These are phyloP conservation scores for Bombyx mori DNA, from an alignment of 1,140 invertebrate species.

Conservation along the genomic window ASM3026992v2 NC_085123.1:15656501-15657000, in stretches of 20 bases:
- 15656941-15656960: slow-evolving; percentile 68
- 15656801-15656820: slow-evolving; percentile 4
- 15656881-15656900: too few relatives aligned
- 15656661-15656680: slow-evolving; percentile 53
- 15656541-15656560: too few relatives aligned
- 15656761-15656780: slow-evolving; percentile 10
- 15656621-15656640: slow-evolving; percentile 17
- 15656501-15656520: too few relatives aligned
- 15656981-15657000: slow-evolving; percentile 62
- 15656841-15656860: too few relatives aligned
- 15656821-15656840: background rate
- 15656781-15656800: slow-evolving; percentile 6
- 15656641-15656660: slow-evolving; percentile 51
- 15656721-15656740: slow-evolving; percentile 24
- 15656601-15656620: too few relatives aligned
- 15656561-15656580: too few relatives aligned
- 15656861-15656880: too few relatives aligned
- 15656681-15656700: slow-evolving; percentile 60
- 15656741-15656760: slow-evolving; percentile 15
- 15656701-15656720: slow-evolving; percentile 38
- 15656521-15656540: too few relatives aligned
- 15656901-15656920: too few relatives aligned
- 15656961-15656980: slow-evolving; percentile 68
- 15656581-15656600: too few relatives aligned
- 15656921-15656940: background rate